Evolutionary conservation across 2,113 vertebrate species (phyloP).

Genomic region (Rhodinocichla rosea): DNA sequence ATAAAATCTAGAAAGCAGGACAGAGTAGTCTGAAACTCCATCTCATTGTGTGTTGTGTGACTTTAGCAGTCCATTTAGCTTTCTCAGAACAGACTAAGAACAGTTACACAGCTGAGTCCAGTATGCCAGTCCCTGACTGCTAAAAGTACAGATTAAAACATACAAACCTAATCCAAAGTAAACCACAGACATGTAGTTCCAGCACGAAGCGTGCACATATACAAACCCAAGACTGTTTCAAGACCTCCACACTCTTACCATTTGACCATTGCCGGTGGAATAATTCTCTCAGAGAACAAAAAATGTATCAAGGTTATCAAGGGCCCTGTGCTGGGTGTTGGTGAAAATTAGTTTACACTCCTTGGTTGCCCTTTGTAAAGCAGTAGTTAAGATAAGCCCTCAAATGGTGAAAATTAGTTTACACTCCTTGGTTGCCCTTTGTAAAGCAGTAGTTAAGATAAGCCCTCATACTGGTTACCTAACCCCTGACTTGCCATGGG

Average conservation of each 20-base stretch:
- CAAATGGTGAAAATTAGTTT: too few relatives aligned
- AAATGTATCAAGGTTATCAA: not conserved
- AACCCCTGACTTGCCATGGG: not conserved
- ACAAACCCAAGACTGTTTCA: not conserved
- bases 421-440: not conserved
- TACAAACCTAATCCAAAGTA: conserved; percentile 21
- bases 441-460: not conserved
- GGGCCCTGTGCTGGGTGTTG: not conserved
- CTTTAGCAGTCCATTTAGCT: conserved; percentile 20
- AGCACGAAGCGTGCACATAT: not conserved
- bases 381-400: not conserved
- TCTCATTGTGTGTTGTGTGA: not conserved
- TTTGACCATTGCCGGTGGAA: not conserved
- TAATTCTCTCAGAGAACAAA: not conserved
- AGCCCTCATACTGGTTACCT: not conserved
- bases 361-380: not conserved
- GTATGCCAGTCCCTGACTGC: not conserved
- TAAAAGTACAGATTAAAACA: conserved; percentile 23
- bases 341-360: not conserved
- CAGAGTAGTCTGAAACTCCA: not conserved
- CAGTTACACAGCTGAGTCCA: not conserved
- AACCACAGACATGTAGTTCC: not conserved
- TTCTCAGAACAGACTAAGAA: not conserved
- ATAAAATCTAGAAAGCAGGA: not conserved
- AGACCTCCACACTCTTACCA: not conserved